phyloP scores from a whole-genome alignment of 2,113 vertebrate genomes.

The Lophius piscatorius region DNA sequence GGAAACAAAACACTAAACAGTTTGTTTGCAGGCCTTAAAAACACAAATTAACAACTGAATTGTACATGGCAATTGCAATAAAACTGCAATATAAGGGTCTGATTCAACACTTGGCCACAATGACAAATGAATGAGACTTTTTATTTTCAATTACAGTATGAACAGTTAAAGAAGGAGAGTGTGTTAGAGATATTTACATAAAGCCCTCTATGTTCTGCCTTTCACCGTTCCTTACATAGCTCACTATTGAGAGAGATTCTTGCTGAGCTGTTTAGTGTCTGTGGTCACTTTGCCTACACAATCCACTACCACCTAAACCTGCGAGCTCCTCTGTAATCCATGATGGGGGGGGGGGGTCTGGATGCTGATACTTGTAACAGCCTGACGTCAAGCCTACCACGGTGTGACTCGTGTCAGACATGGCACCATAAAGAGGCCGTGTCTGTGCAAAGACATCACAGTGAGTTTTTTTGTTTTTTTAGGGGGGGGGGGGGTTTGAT shows the following conservation, averaged over 20 bases:
- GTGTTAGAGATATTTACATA: background rate
- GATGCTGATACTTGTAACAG: slow-evolving; percentile 62
- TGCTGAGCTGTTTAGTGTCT: slow-evolving; percentile 6
- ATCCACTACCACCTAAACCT: background rate
- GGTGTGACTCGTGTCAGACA: slow-evolving; percentile 47
- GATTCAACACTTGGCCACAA: slow-evolving; percentile 40
- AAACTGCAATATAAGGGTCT: slow-evolving; percentile 27
- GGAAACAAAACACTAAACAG: slow-evolving; percentile 27
- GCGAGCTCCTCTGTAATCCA: background rate
- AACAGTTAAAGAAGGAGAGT: slow-evolving; percentile 9
- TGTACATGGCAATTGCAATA: slow-evolving; percentile 38
- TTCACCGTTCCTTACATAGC: background rate
- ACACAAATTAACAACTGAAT: background rate
- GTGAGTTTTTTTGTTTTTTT: background rate
- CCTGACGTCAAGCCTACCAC: slow-evolving; percentile 34
- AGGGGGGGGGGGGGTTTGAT: slow-evolving; percentile 38
- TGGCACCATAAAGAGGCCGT: slow-evolving; percentile 14
- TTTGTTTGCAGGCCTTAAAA: slow-evolving; percentile 19
- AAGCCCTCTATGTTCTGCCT: too few species aligned
- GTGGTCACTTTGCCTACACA: slow-evolving; percentile 1
- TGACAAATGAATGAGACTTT: slow-evolving; percentile 36
- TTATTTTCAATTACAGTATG: slow-evolving; percentile 9
- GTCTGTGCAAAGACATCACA: background rate
- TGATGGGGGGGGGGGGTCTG: slow-evolving; percentile 36
- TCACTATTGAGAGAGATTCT: slow-evolving; percentile 1